Evolutionary conservation across 2,797 vertebrate genomes (phyloP).

Genomic region (Periparus ater): DNA sequence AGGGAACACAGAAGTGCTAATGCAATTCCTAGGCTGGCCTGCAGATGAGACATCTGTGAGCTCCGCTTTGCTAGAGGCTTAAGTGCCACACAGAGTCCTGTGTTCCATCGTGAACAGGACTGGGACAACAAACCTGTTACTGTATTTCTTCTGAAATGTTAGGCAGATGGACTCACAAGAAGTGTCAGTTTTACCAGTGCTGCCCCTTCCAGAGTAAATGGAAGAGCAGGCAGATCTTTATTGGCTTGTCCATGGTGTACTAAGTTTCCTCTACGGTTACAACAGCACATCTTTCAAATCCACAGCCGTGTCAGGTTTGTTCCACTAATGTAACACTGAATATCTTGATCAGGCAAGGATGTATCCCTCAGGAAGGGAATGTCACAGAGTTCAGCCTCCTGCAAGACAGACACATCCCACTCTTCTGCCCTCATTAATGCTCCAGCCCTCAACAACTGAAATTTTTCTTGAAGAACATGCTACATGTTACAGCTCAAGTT

Average conservation of each 20-base stretch:
- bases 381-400: neutral
- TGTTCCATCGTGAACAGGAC: neutral
- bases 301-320: neutral
- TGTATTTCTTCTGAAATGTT: neutral
- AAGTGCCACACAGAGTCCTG: neutral
- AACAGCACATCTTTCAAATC: neutral
- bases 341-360: neutral
- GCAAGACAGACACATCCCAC: accelerated
- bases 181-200: neutral
- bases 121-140: neutral
- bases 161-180: neutral
- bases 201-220: neutral
- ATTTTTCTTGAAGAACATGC: neutral
- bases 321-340: neutral
- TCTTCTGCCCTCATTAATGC: neutral
- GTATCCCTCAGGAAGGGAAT: neutral
- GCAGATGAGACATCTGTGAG: neutral
- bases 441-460: neutral
- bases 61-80: neutral
- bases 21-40: neutral
- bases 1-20: neutral
- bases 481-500: neutral
- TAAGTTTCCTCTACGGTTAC: neutral
- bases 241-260: neutral
- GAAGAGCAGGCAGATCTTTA: neutral